Evolutionary conservation across 1,140 invertebrate genomes (phyloP).

Genomic region (Drosophila nannoptera): DNA sequence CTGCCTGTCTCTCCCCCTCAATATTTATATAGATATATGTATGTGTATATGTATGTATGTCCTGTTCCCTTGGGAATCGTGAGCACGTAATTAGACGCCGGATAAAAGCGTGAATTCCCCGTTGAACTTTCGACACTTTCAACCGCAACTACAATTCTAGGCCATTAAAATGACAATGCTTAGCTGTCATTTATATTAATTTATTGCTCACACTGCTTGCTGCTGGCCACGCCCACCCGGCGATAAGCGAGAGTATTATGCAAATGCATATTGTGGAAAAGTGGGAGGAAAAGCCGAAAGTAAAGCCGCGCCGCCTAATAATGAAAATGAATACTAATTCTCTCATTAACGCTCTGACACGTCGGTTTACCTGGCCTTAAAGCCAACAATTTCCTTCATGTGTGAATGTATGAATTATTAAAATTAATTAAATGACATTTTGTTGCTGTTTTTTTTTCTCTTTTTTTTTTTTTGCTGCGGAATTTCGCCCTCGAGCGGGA

Average conservation of each 20-base stretch:
- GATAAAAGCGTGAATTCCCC: slow-evolving; percentile 17
- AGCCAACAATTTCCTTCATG: slow-evolving; percentile 34
- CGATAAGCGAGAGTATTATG: slow-evolving; percentile 57
- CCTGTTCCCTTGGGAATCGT: slow-evolving; percentile 13
- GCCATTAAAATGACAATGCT: slow-evolving; percentile 47
- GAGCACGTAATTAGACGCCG: slow-evolving; percentile 25
- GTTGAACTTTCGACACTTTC: slow-evolving; percentile 59
- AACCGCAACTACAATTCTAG: slow-evolving; percentile 35
- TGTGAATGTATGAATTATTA: slow-evolving; percentile 69
- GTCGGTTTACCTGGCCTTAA: slow-evolving; percentile 48
- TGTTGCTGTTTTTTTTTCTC: slow-evolving; percentile 20
- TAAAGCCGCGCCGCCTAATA: slow-evolving; percentile 53
- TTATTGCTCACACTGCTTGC: slow-evolving; percentile 56
- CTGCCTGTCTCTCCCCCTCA: too few species aligned
- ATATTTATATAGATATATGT: neutral
- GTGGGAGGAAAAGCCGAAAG: slow-evolving; percentile 27
- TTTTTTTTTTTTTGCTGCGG: slow-evolving; percentile 4
- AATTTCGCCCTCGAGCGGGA: too few species aligned
- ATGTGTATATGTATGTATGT: neutral
- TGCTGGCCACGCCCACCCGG: slow-evolving; percentile 6
- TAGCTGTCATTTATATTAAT: slow-evolving; percentile 68
- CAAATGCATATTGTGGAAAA: slow-evolving; percentile 44
- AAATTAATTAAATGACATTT: slow-evolving; percentile 70
- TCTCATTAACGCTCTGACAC: slow-evolving; percentile 66
- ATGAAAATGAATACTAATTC: slow-evolving; percentile 78